phyloP scores from a whole-genome alignment of 2,888 invertebrate species.

The Sarcophaga caerulescens region DNA sequence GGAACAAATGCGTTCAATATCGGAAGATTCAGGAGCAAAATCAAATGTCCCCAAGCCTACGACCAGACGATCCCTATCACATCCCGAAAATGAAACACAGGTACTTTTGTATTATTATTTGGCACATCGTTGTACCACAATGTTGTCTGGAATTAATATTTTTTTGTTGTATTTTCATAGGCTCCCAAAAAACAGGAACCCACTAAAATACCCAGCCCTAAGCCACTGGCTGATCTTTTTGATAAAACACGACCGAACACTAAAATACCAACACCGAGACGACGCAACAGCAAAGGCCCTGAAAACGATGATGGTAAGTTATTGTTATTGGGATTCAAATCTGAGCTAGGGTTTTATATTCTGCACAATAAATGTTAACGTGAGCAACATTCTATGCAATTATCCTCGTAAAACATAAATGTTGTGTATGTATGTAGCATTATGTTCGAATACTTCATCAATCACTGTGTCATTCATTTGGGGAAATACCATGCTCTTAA shows the following conservation, averaged over 20 bases:
- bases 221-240: slow-evolving; percentile 78
- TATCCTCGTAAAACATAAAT: too few species aligned
- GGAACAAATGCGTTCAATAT: slow-evolving; percentile 80
- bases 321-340: slow-evolving; percentile 35
- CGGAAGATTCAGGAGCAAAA: slow-evolving; percentile 79
- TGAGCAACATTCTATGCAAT: too few species aligned
- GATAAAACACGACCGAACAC: slow-evolving; percentile 77
- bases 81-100: slow-evolving; percentile 80
- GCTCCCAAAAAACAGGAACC: slow-evolving; percentile 76
- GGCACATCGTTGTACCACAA: background rate
- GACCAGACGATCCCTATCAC: slow-evolving; percentile 80
- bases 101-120: slow-evolving; percentile 63
- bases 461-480: too few species aligned
- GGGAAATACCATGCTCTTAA: rapidly evolving
- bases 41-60: slow-evolving; percentile 76
- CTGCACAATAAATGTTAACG: too few species aligned
- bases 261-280: slow-evolving; percentile 75
- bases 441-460: too few species aligned
- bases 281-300: slow-evolving; percentile 76
- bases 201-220: slow-evolving; percentile 79
- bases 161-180: slow-evolving; percentile 67
- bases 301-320: slow-evolving; percentile 75
- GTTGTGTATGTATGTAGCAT: too few species aligned
- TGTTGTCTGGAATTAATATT: background rate
- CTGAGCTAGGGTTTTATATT: background rate